Base-by-base conservation (phyloP, 2,113 vertebrate genomes). In the Tyrannus savana region DNA sequence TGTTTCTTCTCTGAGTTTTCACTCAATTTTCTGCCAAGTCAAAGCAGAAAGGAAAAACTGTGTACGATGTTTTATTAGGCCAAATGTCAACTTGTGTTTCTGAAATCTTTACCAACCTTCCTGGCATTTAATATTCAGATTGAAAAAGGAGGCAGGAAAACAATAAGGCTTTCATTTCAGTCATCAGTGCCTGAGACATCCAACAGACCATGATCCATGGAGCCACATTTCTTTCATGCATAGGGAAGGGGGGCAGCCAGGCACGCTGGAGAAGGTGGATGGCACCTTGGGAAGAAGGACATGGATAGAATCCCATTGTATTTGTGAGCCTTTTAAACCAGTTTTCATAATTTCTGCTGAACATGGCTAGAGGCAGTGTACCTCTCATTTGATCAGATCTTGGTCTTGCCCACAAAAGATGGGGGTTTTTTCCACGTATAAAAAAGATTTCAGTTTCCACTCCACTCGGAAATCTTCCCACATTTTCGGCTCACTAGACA, bases 1-100 rank as follows among this genome's bases (percentile, higher is more conserved):
- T 97, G 88, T 86, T 96, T 94, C 82, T 96, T 86, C 68, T 88
- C 87, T 96, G 95, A 96, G 90, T 82, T 96, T 94, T 93, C 79
- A 64, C 0, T 6, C 64, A 68, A n/a, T 68, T 67, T 94, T 94
- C 88, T 95, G 95, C 92, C 95, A 95, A 97, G 93, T 86, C 68
- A 63, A 88, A 95, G 85, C 75, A 94, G 82, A 96, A 94, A 95
- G 95, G 94, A 96, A 96, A 94, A 96, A 90, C 67, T 90, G 60
- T 87, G 87, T 74, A 92, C 72, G 75, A 31, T 90, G 75, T 96
- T 97, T 94, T 93, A 90, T 88, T 90, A 81, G 92, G 84, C 85
- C 93, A 93, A 96, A 95, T 86, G 85, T 95, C 92, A 94, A 60
- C 78, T 94, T 94, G 75, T 96, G 91, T 96, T 90, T 92, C 90